Base-by-base conservation (phyloP, 2,113 vertebrate genomes). In the Podocnemis expansa region DNA sequence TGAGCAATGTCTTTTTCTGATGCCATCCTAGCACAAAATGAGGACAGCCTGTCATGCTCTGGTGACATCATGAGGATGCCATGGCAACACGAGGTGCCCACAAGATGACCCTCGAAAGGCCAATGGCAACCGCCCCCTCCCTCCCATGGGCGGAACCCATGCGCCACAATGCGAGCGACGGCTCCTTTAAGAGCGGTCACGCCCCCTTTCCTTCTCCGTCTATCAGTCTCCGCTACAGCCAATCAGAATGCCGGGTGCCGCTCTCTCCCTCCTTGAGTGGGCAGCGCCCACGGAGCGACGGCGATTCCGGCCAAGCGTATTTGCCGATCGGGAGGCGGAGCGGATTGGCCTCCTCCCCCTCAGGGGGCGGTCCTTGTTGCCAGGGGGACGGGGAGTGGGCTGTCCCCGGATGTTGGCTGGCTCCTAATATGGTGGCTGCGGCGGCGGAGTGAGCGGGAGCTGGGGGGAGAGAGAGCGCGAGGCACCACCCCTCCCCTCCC, bases 371-470 rank as follows among this genome's bases (percentile, higher is more conserved):
- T 10, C 34, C 17, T 8, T 79, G 41, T 88, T 86, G 54, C 75
- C 38, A 8, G 8, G 78, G 87, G 70, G 85, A 63, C 10, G 7
- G 11, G 31, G 84, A 54, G 12, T 43, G 75, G 75, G 89, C 19
- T 78, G 58, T n/a, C 73, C 89, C 89, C 89, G 89, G 89, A 91
- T 91, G 89, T 91, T 63, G 88, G 82, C 83, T 7, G 83, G 12
- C 2, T 86, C 89, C 78, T 84, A 85, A 91, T 63, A 91, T 86
- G 89, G 89, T 78, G 89, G 63, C 89, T 31, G 76, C 41, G 63
- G 63, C 63, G 34, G 76, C 75, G 41, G 41, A 41, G 31, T 52
- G 49, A n/a, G 9, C 21, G 8, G 41, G 4, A 14, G 10, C 75
- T 17, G 51, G 55, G 14, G 85, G 47, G 60, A 34, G 60, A 70